Percentiles rank a stretch among this genome's conserved stretches.
Evolutionary conservation across 2,113 vertebrate species (phyloP).

Genomic region (Seriola rivoliana): DNA sequence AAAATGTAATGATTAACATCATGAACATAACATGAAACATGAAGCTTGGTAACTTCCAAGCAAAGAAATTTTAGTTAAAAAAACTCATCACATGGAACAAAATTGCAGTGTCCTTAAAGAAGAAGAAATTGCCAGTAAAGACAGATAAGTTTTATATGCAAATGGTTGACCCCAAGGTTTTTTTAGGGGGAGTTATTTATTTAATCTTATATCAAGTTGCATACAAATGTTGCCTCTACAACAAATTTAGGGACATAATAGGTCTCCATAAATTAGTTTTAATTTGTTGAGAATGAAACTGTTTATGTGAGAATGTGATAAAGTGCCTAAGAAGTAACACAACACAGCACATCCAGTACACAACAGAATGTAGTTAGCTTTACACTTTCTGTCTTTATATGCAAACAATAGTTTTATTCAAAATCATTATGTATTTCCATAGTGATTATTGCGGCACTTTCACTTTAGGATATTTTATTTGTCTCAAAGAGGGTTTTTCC

Average conservation of each 20-base stretch:
- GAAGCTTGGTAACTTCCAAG: not conserved
- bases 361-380: not conserved
- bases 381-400: constrained; percentile 11
- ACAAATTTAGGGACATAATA: not conserved
- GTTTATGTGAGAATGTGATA: constrained; percentile 13
- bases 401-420: constrained; percentile 16
- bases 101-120: not conserved
- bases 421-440: constrained; percentile 2
- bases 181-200: constrained; percentile 8
- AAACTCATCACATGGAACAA: not conserved
- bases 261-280: not conserved
- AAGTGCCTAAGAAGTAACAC: constrained; percentile 21
- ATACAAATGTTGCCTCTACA: not conserved
- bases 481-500: not conserved
- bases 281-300: not conserved
- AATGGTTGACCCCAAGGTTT: not conserved
- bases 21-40: not conserved
- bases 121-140: not conserved
- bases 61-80: not conserved
- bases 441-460: constrained; percentile 16
- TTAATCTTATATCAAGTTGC: not conserved
- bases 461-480: constrained; percentile 23
- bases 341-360: not conserved
- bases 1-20: not conserved
- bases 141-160: not conserved